A percentile compares a stretch with the other conserved stretches of the same genome.
phyloP scores from a whole-genome alignment of 2,113 vertebrate species.

The Seriola rivoliana region DNA sequence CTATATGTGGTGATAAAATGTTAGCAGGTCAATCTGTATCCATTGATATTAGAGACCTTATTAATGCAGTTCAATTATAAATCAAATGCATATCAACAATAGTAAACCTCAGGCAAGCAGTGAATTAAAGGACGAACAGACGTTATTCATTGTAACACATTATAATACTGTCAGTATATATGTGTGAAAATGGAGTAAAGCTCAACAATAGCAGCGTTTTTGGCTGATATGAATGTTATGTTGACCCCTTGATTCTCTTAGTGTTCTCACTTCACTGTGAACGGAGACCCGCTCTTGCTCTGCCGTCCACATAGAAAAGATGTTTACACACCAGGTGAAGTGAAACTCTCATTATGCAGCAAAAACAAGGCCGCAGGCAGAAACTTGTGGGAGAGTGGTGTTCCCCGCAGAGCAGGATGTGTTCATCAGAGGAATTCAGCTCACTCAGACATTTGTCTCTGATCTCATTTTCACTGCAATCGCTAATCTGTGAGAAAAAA shows the following conservation, averaged over 20 bases:
- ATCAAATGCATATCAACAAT: not conserved
- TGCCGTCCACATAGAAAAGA: constrained; percentile 27
- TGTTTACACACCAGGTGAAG: constrained; percentile 47
- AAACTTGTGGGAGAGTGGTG: constrained; percentile 3
- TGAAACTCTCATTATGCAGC: constrained; percentile 47
- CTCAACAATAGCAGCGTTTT: not conserved
- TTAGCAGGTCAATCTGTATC: not conserved
- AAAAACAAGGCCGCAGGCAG: constrained; percentile 24
- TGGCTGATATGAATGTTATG: not conserved
- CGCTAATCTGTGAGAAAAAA: constrained; percentile 12
- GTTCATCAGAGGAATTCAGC: constrained; percentile 42
- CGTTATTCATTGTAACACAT: not conserved
- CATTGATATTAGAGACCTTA: not conserved
- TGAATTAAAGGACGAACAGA: not conserved
- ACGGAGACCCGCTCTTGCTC: not conserved
- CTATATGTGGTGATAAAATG: not conserved
- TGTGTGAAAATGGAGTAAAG: not conserved
- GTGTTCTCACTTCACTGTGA: constrained; percentile 18
- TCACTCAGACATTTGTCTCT: constrained; percentile 37
- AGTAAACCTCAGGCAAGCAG: not conserved
- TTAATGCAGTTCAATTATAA: not conserved
- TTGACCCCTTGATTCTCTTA: not conserved
- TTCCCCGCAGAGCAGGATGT: constrained; percentile 25
- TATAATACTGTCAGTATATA: not conserved
- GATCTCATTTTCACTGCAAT: constrained; percentile 23